These are phyloP conservation scores for Pangasius mekongensis DNA, from an alignment of 2,797 vertebrate species.

Conservation along the genomic window DNA sequence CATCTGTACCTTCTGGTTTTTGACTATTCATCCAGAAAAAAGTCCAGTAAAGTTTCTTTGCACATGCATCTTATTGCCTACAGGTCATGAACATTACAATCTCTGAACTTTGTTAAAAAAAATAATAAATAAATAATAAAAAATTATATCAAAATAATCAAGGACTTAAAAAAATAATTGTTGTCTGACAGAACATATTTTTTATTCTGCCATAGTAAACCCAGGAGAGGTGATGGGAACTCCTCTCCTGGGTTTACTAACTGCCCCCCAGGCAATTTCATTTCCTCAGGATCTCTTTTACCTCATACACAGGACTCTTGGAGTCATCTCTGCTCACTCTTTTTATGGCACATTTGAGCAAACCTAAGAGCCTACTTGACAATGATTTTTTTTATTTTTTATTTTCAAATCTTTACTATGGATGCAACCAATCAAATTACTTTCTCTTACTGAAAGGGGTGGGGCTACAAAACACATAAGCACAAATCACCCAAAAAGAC, in stretches of 20 bases:
- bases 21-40: neutral
- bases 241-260: too few relatives aligned
- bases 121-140: neutral
- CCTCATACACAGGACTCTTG: neutral
- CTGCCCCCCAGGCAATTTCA: neutral
- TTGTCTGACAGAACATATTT: neutral
- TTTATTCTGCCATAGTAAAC: neutral
- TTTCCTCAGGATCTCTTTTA: neutral
- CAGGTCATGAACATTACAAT: neutral
- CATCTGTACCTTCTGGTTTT: neutral
- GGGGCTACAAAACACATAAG: neutral
- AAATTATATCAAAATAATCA: neutral
- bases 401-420: neutral
- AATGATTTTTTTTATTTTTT: neutral
- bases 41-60: neutral
- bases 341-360: neutral
- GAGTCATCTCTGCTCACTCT: neutral
- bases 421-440: neutral
- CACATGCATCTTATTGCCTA: too few relatives aligned
- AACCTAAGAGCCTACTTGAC: neutral
- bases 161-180: neutral
- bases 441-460: neutral
- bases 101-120: neutral
- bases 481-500: neutral
- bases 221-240: neutral